Conservation (phyloP, 2,113 vertebrate species). For the Empidonax traillii region DNA sequence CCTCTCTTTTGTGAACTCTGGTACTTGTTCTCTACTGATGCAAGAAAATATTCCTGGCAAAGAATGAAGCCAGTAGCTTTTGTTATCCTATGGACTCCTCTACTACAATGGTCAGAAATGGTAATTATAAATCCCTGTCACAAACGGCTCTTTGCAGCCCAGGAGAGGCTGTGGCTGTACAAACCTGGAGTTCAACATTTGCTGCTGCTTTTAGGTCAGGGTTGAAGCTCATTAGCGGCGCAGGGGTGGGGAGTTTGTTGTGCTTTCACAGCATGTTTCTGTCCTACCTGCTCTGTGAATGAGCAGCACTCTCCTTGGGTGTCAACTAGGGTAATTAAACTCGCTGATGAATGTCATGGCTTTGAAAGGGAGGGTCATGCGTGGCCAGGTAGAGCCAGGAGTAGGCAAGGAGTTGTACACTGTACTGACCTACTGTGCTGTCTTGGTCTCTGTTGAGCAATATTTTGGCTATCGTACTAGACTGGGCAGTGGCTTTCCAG, state of each 20-base stretch:
- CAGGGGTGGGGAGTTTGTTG: background rate
- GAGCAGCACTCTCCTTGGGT: background rate
- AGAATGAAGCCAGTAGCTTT: background rate
- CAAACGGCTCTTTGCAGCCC: background rate
- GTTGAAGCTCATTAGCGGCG: background rate
- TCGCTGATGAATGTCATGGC: background rate
- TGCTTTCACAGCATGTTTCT: constrained; percentile 1
- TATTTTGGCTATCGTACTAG: background rate
- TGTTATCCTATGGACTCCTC: background rate
- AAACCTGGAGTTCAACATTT: background rate
- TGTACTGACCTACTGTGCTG: background rate
- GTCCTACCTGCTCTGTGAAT: constrained; percentile 16
- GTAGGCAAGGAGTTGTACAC: background rate
- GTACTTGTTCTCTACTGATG: background rate
- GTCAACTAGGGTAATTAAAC: constrained; percentile 9
- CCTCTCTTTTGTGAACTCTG: background rate
- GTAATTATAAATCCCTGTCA: background rate
- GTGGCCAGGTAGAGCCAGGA: background rate
- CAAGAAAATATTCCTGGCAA: background rate
- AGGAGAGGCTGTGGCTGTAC: background rate
- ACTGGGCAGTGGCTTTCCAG: background rate
- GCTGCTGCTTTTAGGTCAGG: constrained; percentile 13
- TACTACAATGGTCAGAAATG: background rate
- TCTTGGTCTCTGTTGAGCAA: background rate
- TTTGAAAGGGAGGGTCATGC: background rate